Evolutionary conservation across 2,797 vertebrate genomes (phyloP).

Genomic region (Coilia nasus): DNA sequence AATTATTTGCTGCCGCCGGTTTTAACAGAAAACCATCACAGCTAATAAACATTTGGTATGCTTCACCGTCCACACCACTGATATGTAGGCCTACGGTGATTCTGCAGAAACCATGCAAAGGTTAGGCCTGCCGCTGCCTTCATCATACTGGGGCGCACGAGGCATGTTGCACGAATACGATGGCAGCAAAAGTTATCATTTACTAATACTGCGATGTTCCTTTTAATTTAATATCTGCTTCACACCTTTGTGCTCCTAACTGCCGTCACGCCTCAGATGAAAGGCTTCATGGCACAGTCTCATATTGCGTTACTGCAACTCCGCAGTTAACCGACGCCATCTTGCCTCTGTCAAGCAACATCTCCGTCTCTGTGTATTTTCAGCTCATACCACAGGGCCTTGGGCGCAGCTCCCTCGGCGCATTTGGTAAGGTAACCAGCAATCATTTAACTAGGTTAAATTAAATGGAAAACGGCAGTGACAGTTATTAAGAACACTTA

Average conservation of each 20-base stretch:
- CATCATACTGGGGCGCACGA: background rate
- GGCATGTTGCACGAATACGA: background rate
- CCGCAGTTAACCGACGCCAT: slow-evolving; percentile 59
- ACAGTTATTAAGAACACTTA: background rate
- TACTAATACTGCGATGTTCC: background rate
- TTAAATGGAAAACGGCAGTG: background rate
- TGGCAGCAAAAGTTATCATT: background rate
- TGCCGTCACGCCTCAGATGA: background rate
- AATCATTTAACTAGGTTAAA: background rate
- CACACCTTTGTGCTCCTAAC: background rate
- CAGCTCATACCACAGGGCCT: slow-evolving; percentile 30
- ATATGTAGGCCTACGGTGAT: background rate
- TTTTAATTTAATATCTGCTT: background rate
- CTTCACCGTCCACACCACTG: background rate
- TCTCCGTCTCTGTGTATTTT: slow-evolving; percentile 30
- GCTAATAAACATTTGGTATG: background rate
- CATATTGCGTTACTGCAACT: slow-evolving; percentile 42
- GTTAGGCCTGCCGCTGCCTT: background rate
- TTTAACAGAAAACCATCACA: background rate
- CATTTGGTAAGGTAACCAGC: background rate
- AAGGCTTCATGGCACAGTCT: background rate
- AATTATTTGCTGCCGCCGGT: background rate
- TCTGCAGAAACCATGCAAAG: background rate
- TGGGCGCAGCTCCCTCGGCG: background rate
- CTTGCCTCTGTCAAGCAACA: slow-evolving; percentile 57